These are phyloP conservation scores for Myripristis jacobus DNA, from an alignment of 2,797 vertebrate genomes.

Conservation along the genomic window DNA sequence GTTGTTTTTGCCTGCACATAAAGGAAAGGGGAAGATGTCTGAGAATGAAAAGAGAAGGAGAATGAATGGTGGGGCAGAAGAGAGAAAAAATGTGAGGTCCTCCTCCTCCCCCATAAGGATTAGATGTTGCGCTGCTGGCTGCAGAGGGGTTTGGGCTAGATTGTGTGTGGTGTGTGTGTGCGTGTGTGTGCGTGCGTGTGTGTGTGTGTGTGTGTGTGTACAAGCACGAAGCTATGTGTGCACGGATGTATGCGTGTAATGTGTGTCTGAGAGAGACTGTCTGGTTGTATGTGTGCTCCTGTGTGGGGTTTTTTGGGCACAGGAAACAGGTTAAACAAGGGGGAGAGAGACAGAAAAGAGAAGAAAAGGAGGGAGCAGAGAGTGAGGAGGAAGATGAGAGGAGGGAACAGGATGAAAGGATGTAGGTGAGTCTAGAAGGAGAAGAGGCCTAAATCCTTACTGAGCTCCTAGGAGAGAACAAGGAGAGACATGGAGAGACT, in stretches of 20 bases:
- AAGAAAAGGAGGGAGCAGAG: conserved; percentile 34
- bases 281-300: conserved; percentile 16
- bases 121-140: conserved; percentile 75
- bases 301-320: conserved; percentile 56
- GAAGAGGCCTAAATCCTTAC: conserved; percentile 72
- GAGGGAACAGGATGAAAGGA: conserved; percentile 70
- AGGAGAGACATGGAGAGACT: conserved; percentile 56
- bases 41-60: conserved; percentile 43
- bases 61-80: conserved; percentile 59
- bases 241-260: neutral
- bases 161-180: conserved; percentile 57
- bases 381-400: conserved; percentile 44
- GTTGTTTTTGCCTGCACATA: conserved; percentile 39
- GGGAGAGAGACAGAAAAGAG: conserved; percentile 12
- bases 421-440: conserved; percentile 73
- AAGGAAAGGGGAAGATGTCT: conserved; percentile 52
- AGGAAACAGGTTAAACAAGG: conserved; percentile 68
- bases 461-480: conserved; percentile 65
- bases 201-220: too few species aligned
- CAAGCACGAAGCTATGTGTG: too few species aligned
- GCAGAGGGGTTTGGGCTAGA: conserved; percentile 73
- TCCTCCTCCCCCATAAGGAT: conserved; percentile 68
- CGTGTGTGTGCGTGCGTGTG: conserved; percentile 44
- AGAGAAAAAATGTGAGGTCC: conserved; percentile 56
- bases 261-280: neutral